Percentiles rank a stretch among this genome's conserved stretches.
Evolutionary conservation across 2,113 vertebrate genomes (phyloP).

Genomic region (Crotophaga sulcirostris): DNA sequence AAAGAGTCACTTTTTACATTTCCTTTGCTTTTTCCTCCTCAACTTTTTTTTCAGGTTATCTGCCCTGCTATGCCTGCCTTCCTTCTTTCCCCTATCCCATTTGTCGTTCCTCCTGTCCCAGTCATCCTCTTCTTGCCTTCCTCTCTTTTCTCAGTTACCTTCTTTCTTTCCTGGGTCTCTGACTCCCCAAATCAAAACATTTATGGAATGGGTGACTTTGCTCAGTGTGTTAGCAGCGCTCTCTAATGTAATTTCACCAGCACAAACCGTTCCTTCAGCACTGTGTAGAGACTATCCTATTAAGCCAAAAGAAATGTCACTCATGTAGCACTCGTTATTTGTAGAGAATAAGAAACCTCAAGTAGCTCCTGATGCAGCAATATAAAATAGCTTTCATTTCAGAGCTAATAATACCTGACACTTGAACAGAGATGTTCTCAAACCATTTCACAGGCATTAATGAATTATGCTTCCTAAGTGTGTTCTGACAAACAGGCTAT

Average conservation of each 20-base stretch:
- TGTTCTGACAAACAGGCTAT: slow-evolving; percentile 31
- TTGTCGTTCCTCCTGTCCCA: neutral
- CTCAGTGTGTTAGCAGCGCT: neutral
- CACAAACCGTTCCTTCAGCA: neutral
- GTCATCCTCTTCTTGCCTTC: neutral
- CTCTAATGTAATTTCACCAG: neutral
- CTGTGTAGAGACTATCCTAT: neutral
- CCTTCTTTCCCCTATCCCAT: neutral
- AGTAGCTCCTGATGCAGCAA: slow-evolving; percentile 24
- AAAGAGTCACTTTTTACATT: neutral
- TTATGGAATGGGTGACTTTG: neutral
- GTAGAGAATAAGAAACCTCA: neutral
- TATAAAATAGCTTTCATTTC: slow-evolving; percentile 16
- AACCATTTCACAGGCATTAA: slow-evolving; percentile 33
- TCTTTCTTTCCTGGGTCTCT: neutral
- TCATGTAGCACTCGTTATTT: neutral
- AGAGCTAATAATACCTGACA: slow-evolving; percentile 42
- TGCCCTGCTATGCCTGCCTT: neutral
- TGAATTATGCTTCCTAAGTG: slow-evolving; percentile 45
- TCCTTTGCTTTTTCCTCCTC: neutral
- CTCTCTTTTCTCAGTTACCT: neutral
- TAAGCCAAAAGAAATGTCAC: slow-evolving; percentile 11
- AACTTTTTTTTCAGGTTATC: neutral
- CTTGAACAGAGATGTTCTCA: slow-evolving; percentile 6
- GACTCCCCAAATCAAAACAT: neutral